Base-by-base conservation (phyloP, 2,797 vertebrate genomes). In the Tokudaia tokunoshimensis region DNA sequence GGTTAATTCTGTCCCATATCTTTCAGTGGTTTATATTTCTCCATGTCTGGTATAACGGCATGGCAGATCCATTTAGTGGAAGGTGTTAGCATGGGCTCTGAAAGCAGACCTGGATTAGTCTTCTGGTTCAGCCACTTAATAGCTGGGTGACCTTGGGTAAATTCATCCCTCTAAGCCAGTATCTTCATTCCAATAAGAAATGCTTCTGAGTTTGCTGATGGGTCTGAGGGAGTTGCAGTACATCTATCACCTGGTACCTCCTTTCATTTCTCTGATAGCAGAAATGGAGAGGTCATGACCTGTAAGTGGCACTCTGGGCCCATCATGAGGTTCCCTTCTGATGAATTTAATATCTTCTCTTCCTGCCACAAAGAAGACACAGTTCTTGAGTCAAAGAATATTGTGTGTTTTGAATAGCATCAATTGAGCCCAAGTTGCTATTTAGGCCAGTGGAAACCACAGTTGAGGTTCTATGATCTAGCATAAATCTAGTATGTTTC, bases 61-160 rank as follows among this genome's bases (percentile, higher is more conserved):
- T n/a, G 81, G 61, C n/a, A 74, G 20, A 37, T 52, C 57, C n/a
- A 57, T 72, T 96, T 65, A 52, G 37, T 44, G 65, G 91, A 91
- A 96, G 63, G 70, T 24, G 31, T 63, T 67, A 91, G 75, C 20
- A 20, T 22, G 34, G 70, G 44, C 41, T 94, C 87, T 92, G 76
- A 83, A 94, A 88, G 82, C 15, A 31, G 67, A 47, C 31, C 20
- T 86, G 52, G n/a, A 70, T 93, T 81, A 37, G 17, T 78, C 29
- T 41, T 92, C 80, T 92, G 17, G 9, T 41, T 84, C 89, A n/a
- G 55, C 90, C 67, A 89, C 59, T 81, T 94, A 63, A 59, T 94
- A 81, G 50, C 47, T 34, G 31, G 34, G 55, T 93, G 87, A 92
- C 93, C 92, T 97, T 96, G 95, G 78, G 20, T 65, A 55, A 76